Conservation (phyloP, 2,113 vertebrate genomes). For the Dasyprocta punctata region DNA sequence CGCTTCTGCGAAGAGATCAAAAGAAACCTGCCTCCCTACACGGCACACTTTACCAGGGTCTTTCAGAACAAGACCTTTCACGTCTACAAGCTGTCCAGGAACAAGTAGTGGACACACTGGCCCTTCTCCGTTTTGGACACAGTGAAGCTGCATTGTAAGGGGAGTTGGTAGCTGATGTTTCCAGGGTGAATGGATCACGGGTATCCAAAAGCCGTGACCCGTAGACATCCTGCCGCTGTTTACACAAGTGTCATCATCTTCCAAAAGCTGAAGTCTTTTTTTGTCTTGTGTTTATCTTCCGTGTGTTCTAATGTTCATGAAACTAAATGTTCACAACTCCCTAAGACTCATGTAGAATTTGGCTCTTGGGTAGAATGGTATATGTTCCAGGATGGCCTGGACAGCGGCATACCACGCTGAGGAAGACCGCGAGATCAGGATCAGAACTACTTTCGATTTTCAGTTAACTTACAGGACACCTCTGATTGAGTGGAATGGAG, state of each 20-base stretch:
- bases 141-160: background rate
- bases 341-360: background rate
- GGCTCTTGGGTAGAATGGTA: background rate
- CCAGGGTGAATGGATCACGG: background rate
- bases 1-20: constrained; percentile 97
- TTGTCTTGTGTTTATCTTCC: background rate
- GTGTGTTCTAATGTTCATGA: background rate
- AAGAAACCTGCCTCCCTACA: constrained; percentile 87
- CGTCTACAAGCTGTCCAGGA: constrained; percentile 91
- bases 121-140: background rate
- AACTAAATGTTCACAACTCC: background rate
- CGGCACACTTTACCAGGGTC: constrained; percentile 90
- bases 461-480: background rate
- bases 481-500: background rate
- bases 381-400: background rate
- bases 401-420: background rate
- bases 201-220: constrained; percentile 11
- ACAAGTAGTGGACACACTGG: constrained; percentile 73
- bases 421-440: background rate
- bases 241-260: constrained; percentile 53
- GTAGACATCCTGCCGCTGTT: constrained; percentile 59
- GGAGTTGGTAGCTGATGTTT: background rate
- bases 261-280: background rate
- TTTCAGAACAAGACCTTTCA: constrained; percentile 98
- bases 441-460: background rate